A percentile compares a stretch with the other conserved stretches of the same genome.
Conservation (phyloP, 2,888 invertebrate genomes). For the Halictus quadricinctus region DNA sequence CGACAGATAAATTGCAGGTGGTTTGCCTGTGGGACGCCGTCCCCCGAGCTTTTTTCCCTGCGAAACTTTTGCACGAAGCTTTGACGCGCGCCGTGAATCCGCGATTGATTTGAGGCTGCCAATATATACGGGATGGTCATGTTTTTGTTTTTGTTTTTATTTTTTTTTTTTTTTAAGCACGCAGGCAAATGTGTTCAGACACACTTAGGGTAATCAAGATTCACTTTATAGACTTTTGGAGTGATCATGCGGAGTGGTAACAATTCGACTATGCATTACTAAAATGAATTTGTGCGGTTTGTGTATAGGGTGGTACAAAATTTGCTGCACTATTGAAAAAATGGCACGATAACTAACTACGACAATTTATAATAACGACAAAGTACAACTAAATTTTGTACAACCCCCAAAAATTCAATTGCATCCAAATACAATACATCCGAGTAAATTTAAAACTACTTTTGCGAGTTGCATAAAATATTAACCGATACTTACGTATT, state of each 20-base stretch:
- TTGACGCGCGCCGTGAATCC: background rate
- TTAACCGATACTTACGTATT: background rate
- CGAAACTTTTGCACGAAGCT: background rate
- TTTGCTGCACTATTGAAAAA: too few species aligned
- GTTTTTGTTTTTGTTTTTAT: background rate
- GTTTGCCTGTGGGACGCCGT: conserved; percentile 20
- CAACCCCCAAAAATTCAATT: background rate
- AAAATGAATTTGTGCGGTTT: background rate
- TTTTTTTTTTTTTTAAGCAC: background rate
- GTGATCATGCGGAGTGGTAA: background rate
- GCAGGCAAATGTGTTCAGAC: background rate
- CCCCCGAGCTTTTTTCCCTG: background rate
- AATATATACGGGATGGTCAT: background rate
- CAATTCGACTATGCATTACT: background rate
- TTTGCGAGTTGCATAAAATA: background rate
- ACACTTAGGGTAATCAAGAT: background rate
- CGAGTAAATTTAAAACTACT: too few species aligned
- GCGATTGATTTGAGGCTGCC: background rate
- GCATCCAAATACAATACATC: too few species aligned
- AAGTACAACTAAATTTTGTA: background rate
- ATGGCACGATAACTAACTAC: background rate
- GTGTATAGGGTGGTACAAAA: background rate
- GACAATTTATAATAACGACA: too few species aligned
- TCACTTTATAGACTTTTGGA: background rate
- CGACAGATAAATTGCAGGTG: conserved; percentile 57